These are phyloP conservation scores for Anodontia alba DNA, from an alignment of 2,888 invertebrate species.

Conservation along the genomic window DNA sequence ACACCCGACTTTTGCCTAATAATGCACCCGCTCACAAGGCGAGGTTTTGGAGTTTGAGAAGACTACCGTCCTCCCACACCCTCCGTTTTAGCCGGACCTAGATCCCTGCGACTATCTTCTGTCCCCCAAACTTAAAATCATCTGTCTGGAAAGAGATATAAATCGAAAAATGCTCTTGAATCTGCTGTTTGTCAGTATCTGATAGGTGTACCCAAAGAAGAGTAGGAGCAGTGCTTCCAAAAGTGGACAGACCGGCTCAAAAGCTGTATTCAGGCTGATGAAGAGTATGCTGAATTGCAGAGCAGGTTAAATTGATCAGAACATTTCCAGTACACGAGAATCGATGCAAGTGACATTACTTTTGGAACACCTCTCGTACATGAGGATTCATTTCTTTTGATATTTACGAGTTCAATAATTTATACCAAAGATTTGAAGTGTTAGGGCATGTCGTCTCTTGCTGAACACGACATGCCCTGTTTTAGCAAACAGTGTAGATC, in stretches of 20 bases:
- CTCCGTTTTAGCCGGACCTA: constrained; percentile 16
- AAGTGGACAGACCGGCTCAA: constrained; percentile 13
- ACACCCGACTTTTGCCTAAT: background rate
- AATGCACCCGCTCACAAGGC: background rate
- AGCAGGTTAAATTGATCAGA: background rate
- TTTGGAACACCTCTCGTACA: too few species aligned
- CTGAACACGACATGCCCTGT: too few species aligned
- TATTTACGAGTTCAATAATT: too few species aligned
- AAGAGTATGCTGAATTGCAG: constrained; percentile 16
- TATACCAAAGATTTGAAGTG: too few species aligned
- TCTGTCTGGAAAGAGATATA: too few species aligned
- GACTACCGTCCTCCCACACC: background rate
- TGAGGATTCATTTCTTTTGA: too few species aligned
- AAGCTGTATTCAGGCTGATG: background rate
- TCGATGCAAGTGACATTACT: too few species aligned
- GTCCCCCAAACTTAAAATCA: constrained; percentile 10
- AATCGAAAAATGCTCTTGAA: constrained; percentile 21
- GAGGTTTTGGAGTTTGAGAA: background rate
- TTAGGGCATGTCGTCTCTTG: too few species aligned
- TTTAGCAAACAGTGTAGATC: too few species aligned
- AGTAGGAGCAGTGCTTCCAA: constrained; percentile 13
- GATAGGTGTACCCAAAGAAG: constrained; percentile 11
- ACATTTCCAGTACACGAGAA: background rate
- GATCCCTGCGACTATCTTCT: constrained; percentile 15
- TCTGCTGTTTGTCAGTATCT: constrained; percentile 23